Base-by-base conservation (phyloP, 2,888 invertebrate genomes). In the Chrysolina oricalcia region DNA sequence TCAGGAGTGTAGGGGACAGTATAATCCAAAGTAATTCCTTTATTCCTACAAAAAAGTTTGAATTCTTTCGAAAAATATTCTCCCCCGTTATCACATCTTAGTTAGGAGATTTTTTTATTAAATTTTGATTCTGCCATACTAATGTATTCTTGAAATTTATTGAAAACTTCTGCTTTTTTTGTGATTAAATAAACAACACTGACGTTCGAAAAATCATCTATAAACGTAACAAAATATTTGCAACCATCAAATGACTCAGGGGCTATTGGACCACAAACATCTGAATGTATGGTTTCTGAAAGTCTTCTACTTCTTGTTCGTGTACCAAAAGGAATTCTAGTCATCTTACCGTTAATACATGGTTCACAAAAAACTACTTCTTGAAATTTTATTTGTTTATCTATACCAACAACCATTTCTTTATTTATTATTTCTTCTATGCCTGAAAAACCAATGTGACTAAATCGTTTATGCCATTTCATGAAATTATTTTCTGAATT, bases 191-290 rank as follows among this genome's bases (percentile, higher is more conserved):
- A 75, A 5, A 72, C 66, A 15, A 71, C 56, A 0, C 62, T 62
- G 48, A 74, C 62, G 68, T 67, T 40, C n/a, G 41, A 62, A 62
- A 65, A 75, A 72, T 72, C 71, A 53, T 67, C 71, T 19, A 72
- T 72, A 21, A 63, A 40, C 13, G 63, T 63, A n/a, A n/a, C n/a
- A n/a, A n/a, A n/a, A n/a, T n/a, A n/a, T n/a, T n/a, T n/a, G n/a
- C n/a, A n/a, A n/a, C 15, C 27, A 11, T 17, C 62, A 70, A 40
- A 21, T 9, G 43, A 35, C 8, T 23, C 19, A 15, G 59, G 62
- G n/a, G 19, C 21, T 15, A 70, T 41, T 19, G 62, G 59, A 19
- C 70, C 62, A 17, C 70, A 63, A 17, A 70, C 35, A 62, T 70
- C 70, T 19, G 70, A 35, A 63, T 63, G 48, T n/a, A 70, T 63